Evolutionary conservation across 1,140 invertebrate species (phyloP).

Genomic region (Drosophila eugracilis): DNA sequence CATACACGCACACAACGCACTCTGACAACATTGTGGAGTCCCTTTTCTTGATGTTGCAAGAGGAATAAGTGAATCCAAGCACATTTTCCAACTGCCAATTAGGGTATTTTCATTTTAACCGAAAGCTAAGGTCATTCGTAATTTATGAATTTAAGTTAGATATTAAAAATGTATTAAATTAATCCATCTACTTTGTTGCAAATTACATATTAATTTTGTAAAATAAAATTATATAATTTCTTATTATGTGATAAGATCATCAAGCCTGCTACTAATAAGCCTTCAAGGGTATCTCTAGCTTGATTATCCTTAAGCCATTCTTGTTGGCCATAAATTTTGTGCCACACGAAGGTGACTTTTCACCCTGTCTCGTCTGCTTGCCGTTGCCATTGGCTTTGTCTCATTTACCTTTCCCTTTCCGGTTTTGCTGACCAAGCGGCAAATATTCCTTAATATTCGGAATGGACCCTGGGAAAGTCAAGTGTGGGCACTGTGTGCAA

Average conservation of each 20-base stretch:
- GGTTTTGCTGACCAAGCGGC: constrained; percentile 66
- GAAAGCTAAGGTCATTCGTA: neutral
- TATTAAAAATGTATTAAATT: no score
- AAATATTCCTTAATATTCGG: constrained; percentile 76
- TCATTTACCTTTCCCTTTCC: constrained; percentile 38
- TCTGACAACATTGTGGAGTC: constrained; percentile 21
- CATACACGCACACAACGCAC: constrained; percentile 21
- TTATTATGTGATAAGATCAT: no score
- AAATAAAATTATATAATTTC: no score
- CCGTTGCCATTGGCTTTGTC: constrained; percentile 48
- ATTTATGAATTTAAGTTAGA: no score
- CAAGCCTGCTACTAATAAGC: neutral
- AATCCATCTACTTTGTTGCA: no score
- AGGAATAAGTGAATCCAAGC: constrained; percentile 17
- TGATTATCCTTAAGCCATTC: neutral
- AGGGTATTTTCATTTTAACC: neutral
- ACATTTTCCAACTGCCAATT: constrained; percentile 12
- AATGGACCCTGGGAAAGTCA: constrained; percentile 45
- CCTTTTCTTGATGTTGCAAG: constrained; percentile 26
- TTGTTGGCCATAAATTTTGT: constrained; percentile 53
- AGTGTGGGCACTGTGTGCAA: constrained; percentile 58
- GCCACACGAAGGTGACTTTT: constrained; percentile 21
- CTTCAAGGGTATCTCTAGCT: constrained; percentile 1
- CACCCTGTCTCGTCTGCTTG: constrained; percentile 44
- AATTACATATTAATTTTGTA: no score